Evolutionary conservation across 2,797 vertebrate species (phyloP).

Genomic region (Prunella strophiata): DNA sequence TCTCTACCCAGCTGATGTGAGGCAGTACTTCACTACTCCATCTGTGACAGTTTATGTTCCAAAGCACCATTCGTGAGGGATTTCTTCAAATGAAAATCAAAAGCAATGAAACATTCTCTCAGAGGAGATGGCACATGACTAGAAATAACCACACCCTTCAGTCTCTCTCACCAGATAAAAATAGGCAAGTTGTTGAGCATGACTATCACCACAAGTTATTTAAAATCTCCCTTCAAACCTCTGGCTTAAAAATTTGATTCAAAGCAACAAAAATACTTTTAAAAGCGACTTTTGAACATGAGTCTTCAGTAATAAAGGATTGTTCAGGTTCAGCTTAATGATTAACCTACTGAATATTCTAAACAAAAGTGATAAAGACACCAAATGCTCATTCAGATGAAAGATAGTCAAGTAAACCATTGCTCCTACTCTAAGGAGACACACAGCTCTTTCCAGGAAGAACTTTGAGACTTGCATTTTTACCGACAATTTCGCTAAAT

Average conservation of each 20-base stretch:
- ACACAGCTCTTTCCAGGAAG: not conserved
- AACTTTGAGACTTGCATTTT: not conserved
- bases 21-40: not conserved
- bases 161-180: not conserved
- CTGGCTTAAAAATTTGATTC: not conserved
- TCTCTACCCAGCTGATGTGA: not conserved
- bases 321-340: not conserved
- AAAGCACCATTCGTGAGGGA: not conserved
- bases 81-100: not conserved
- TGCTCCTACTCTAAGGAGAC: not conserved
- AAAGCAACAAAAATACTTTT: not conserved
- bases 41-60: not conserved
- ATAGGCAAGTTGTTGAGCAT: not conserved
- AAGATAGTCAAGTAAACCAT: not conserved
- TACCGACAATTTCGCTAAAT: not conserved
- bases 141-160: not conserved
- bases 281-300: not conserved
- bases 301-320: not conserved
- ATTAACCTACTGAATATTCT: not conserved
- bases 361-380: not conserved
- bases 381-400: not conserved
- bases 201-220: not conserved
- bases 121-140: not conserved
- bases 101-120: not conserved
- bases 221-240: not conserved